Conservation (phyloP, 92 coral and sea anemone genomes). For the Paragorgia papillata region DNA sequence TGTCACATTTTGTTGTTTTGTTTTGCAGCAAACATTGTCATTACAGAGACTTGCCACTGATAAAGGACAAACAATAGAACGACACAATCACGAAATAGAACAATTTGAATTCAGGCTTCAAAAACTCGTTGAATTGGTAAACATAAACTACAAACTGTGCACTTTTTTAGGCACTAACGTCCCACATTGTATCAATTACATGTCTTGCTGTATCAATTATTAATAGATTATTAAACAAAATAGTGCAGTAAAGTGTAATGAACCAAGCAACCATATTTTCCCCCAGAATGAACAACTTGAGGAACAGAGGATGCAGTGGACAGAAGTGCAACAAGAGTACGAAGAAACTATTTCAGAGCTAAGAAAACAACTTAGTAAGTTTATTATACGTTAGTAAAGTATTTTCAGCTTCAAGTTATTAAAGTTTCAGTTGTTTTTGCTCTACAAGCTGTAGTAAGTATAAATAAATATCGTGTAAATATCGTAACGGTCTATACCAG, state of each 20-base stretch:
- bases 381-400: too few relatives aligned
- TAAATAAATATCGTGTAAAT: too few relatives aligned
- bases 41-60: slow-evolving; percentile 69
- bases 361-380: slow-evolving; percentile 26
- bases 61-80: slow-evolving; percentile 72
- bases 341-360: slow-evolving; percentile 37
- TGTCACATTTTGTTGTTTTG: neutral
- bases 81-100: slow-evolving; percentile 85
- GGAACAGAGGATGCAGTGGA: slow-evolving; percentile 24
- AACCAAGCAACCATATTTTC: too few relatives aligned
- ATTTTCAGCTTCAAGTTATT: too few relatives aligned
- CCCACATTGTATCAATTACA: too few relatives aligned
- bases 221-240: too few relatives aligned
- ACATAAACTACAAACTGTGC: neutral
- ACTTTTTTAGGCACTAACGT: neutral
- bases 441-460: too few relatives aligned
- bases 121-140: slow-evolving; percentile 69
- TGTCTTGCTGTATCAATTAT: too few relatives aligned
- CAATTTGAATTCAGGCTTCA: slow-evolving; percentile 70
- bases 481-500: too few relatives aligned
- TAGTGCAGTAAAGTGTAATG: too few relatives aligned
- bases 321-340: slow-evolving; percentile 42
- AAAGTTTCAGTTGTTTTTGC: too few relatives aligned
- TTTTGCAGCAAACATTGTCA: slow-evolving; percentile 58
- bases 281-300: slow-evolving; percentile 29